Conservation (phyloP, 2,113 vertebrate genomes). For the Sapayoa aenigma region DNA sequence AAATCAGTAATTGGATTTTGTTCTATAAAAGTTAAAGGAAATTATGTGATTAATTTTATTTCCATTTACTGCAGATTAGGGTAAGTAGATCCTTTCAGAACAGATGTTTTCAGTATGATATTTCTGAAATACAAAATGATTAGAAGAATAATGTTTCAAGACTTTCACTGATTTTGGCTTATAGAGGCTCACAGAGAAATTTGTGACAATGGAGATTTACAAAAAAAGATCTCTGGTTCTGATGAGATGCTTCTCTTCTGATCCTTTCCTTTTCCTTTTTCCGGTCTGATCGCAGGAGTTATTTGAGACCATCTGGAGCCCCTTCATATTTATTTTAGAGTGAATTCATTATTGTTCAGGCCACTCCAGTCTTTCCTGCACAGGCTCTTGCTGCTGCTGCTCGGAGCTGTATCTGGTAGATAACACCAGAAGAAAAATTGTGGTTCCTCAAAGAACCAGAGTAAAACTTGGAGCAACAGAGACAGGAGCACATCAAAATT, state of each 20-base stretch:
- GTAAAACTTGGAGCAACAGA: neutral
- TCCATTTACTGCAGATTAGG: neutral
- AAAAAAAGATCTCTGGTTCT: neutral
- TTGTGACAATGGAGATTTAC: neutral
- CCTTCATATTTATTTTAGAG: neutral
- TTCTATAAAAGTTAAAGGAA: neutral
- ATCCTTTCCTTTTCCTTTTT: neutral
- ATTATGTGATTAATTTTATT: neutral
- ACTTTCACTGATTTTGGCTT: neutral
- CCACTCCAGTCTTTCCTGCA: neutral
- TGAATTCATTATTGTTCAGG: neutral
- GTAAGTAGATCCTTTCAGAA: neutral
- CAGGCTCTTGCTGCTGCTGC: neutral
- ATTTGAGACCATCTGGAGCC: neutral
- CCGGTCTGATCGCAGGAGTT: neutral
- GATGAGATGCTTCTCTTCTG: neutral
- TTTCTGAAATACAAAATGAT: neutral
- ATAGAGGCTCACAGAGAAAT: neutral
- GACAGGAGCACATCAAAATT: neutral
- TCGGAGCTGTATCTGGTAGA: neutral
- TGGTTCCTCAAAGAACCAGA: neutral
- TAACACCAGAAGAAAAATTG: rapidly evolving
- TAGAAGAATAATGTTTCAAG: neutral
- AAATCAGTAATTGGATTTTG: neutral
- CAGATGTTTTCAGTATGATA: neutral